These are phyloP conservation scores for Anthopleura xanthogrammica DNA, from an alignment of 92 coral and sea anemone species.

Conservation along the genomic window DNA sequence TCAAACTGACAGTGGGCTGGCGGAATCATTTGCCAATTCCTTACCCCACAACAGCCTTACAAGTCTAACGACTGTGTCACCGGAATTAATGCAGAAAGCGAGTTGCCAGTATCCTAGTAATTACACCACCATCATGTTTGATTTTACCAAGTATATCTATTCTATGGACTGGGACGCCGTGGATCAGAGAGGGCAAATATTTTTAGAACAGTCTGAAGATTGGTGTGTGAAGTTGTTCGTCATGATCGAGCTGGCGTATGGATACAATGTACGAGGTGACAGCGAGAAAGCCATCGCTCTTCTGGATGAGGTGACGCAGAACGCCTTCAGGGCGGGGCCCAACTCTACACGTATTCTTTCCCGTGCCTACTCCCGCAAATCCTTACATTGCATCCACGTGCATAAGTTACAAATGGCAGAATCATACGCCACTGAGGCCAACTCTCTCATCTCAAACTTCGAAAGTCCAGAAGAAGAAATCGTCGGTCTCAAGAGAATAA, in stretches of 20 bases:
- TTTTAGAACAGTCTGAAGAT: constrained; percentile 18
- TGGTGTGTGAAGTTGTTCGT: constrained; percentile 19
- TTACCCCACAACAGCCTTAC: background rate
- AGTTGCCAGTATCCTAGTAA: constrained; percentile 22
- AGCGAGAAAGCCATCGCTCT: constrained; percentile 25
- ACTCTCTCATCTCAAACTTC: constrained; percentile 14
- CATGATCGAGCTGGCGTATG: constrained; percentile 28
- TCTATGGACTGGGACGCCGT: constrained; percentile 35
- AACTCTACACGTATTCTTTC: constrained; percentile 23
- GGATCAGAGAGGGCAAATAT: constrained; percentile 9
- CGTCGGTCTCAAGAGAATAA: constrained; percentile 26
- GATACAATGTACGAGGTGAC: constrained; percentile 37
- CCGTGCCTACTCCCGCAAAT: constrained; percentile 33
- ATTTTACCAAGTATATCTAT: constrained; percentile 31
- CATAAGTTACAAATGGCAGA: constrained; percentile 11
- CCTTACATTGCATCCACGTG: constrained; percentile 28
- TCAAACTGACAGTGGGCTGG: constrained; percentile 8
- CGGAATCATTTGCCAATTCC: background rate
- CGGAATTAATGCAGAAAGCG: constrained; percentile 1
- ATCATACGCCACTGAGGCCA: constrained; percentile 26
- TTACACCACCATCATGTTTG: constrained; percentile 31
- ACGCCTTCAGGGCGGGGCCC: constrained; percentile 36
- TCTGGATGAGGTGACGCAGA: constrained; percentile 20
- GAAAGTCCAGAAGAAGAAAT: constrained; percentile 42
- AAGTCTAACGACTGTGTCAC: background rate